Percentiles rank a stretch among this genome's conserved stretches.
Evolutionary conservation across 2,113 vertebrate genomes (phyloP).

Genomic region (Ammospiza caudacuta): DNA sequence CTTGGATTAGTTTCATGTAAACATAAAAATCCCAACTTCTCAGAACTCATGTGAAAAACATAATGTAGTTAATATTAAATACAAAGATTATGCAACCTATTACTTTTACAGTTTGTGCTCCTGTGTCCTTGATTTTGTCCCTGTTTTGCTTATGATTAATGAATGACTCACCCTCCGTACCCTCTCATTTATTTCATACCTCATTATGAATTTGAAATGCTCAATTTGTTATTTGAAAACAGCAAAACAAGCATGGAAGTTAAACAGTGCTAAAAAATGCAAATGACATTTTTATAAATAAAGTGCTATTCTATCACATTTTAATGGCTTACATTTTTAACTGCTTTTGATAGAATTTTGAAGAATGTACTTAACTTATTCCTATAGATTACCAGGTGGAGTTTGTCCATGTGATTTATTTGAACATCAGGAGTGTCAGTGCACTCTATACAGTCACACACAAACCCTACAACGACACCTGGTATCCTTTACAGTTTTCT

Average conservation of each 20-base stretch:
- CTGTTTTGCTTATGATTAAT: conserved; percentile 81
- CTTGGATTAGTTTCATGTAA: conserved; percentile 66
- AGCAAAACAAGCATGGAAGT: conserved; percentile 37
- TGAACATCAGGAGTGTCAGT: not conserved
- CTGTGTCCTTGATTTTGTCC: conserved; percentile 58
- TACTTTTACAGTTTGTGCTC: conserved; percentile 47
- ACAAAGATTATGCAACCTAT: conserved; percentile 73
- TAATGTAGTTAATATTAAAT: conserved; percentile 79
- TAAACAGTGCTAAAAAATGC: not conserved
- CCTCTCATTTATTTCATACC: conserved; percentile 81
- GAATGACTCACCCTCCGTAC: conserved; percentile 76
- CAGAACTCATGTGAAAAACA: conserved; percentile 65
- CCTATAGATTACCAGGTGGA: not conserved
- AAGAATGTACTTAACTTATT: not conserved
- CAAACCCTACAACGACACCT: not conserved
- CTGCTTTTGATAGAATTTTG: not conserved
- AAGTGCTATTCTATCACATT: not conserved
- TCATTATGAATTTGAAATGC: conserved; percentile 81
- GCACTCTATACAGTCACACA: not conserved
- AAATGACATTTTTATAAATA: not conserved
- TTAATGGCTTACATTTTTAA: not conserved
- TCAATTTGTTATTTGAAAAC: conserved; percentile 43
- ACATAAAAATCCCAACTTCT: conserved; percentile 36
- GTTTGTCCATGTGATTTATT: not conserved
- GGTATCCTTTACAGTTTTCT: not conserved